These are phyloP conservation scores for Muraenolepis orangiensis DNA, from an alignment of 2,797 vertebrate genomes.

Conservation along the genomic window DNA sequence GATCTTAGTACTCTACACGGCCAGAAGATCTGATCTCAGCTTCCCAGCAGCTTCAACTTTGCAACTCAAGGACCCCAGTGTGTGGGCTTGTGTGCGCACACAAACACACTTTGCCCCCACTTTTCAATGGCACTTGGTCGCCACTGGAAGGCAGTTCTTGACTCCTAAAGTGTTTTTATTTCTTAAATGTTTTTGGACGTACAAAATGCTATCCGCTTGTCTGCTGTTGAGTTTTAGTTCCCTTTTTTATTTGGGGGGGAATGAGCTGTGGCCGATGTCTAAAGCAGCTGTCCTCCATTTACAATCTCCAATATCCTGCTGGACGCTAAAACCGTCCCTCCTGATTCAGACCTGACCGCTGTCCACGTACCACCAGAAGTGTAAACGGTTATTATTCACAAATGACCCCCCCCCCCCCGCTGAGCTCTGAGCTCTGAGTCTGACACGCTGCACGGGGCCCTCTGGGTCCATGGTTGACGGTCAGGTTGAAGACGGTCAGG, in stretches of 20 bases:
- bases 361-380: slow-evolving; percentile 40
- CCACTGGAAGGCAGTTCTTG: slow-evolving; percentile 38
- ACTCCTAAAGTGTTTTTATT: slow-evolving; percentile 57
- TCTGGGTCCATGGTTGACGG: no score
- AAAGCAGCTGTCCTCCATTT: slow-evolving; percentile 61
- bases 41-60: slow-evolving; percentile 57
- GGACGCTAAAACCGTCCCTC: slow-evolving; percentile 19
- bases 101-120: slow-evolving; percentile 18
- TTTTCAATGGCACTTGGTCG: slow-evolving; percentile 11
- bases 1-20: no score
- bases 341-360: slow-evolving; percentile 41
- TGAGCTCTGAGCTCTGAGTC: slow-evolving; percentile 34
- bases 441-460: no score
- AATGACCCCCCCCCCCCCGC: slow-evolving; percentile 37
- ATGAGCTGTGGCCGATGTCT: slow-evolving; percentile 48
- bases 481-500: no score
- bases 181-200: slow-evolving; percentile 38
- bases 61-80: slow-evolving; percentile 10
- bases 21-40: slow-evolving; percentile 70
- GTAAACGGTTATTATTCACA: slow-evolving; percentile 46
- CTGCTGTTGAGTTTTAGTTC: slow-evolving; percentile 54
- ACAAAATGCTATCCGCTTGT: slow-evolving; percentile 54
- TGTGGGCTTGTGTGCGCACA: no score
- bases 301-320: slow-evolving; percentile 22
- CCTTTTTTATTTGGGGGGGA: slow-evolving; percentile 48